Base-by-base conservation (phyloP, 1,140 invertebrate species). In the Drosophila kohkoa region DNA sequence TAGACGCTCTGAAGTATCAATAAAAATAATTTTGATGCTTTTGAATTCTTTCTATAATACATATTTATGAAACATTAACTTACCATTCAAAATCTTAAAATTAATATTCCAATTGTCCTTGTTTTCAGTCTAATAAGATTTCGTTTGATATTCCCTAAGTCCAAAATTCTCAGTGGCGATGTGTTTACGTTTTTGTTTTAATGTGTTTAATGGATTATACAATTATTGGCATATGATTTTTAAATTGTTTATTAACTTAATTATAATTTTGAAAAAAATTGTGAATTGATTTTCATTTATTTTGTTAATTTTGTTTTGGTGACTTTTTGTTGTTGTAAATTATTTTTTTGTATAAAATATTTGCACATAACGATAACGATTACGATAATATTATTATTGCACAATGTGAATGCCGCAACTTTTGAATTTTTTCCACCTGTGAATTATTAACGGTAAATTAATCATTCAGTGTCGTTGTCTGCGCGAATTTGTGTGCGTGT, bases 401-500 rank as follows among this genome's bases (percentile, higher is more conserved):
- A 87, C 81, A 72, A 77, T 52, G 20, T 25, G 60, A 59, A 67
- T 68, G 66, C 58, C 78, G 80, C 49, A 63, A 54, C 51, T 73
- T 75, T 64, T 69, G 67, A 51, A 57, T 57, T 54, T 79, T 68
- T 80, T 88, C 79, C 74, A 88, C 83, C 83, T 88, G 81, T 59
- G 54, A 83, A 81, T 78, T 89, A 83, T 70, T 89, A 89, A 88
- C 83, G 80, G 83, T 81, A 78, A 83, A 89, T 89, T 89, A 89
- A 72, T 78, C 70, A 77, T 77, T 68, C 67, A 63, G 45, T 55
- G 46, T 45, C n/a, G 32, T 32, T 52, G 49, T n/a, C 30, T 51
- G 57, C 16, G 25, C 41, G 35, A 52, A 67, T 55, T 48, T 73
- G 71, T 76, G 15, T 32, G n/a, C 3, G 45, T 49, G 48, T 70